Evolutionary conservation across 2,888 invertebrate genomes (phyloP).

Genomic region (Teleogryllus oceanicus): DNA sequence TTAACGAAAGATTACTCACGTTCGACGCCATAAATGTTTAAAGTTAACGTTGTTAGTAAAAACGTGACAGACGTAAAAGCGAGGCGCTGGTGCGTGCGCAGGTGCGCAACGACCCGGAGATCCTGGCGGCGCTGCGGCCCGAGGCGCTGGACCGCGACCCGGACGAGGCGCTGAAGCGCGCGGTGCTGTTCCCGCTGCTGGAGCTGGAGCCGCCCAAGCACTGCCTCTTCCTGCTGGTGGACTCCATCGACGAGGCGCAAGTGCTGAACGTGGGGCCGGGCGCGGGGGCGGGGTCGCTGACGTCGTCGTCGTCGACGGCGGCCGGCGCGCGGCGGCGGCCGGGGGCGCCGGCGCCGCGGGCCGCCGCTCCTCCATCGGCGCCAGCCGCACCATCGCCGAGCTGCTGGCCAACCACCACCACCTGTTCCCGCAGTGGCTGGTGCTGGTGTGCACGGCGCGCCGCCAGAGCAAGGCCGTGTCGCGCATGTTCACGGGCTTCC

Average conservation of each 20-base stretch:
- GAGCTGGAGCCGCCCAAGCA: conserved; percentile 85
- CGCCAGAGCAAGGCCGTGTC: conserved; percentile 76
- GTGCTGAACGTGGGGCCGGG: conserved; percentile 35
- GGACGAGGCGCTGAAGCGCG: conserved; percentile 86
- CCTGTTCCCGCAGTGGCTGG: conserved; percentile 87
- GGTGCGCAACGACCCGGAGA: conserved; percentile 70
- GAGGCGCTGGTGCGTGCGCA: not conserved
- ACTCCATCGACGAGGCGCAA: conserved; percentile 82
- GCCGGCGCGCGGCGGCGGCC: not conserved
- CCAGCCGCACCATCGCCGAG: conserved; percentile 69
- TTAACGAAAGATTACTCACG: no score
- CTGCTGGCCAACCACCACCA: conserved; percentile 85
- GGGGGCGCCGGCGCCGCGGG: conserved; percentile 45
- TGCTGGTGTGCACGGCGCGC: conserved; percentile 83
- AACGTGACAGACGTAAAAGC: no score
- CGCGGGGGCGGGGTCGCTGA: conserved; percentile 20
- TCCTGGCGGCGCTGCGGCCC: conserved; percentile 74
- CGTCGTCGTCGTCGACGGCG: conserved; percentile 20
- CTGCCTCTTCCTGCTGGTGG: conserved; percentile 79
- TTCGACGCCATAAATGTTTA: no score
- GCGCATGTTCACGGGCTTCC: conserved; percentile 71
- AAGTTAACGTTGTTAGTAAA: no score
- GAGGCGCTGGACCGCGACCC: conserved; percentile 82
- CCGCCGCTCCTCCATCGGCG: conserved; percentile 39
- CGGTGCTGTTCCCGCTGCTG: conserved; percentile 78